Evolutionary conservation across 2,888 invertebrate species (phyloP), one percentile per base, ranked within the genome.

Genomic region (Drosophila mulleri): DNA sequence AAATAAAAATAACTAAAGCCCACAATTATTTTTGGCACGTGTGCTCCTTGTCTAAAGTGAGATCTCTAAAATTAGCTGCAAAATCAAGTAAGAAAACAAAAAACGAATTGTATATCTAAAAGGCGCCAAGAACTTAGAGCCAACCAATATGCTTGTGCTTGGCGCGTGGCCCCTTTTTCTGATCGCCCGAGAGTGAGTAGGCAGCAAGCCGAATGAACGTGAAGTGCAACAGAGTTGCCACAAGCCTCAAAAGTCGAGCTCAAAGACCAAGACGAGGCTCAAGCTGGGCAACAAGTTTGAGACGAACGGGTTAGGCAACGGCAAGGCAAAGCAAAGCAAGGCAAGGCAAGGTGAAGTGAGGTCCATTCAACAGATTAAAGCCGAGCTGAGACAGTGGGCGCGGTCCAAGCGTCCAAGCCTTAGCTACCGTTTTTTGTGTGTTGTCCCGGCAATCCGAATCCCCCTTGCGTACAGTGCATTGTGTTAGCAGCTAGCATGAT

Each of bases 161-260:
- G 20, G 39, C 56, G 12, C 37, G 20, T 39, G 16, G 41, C 5
- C 8, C 45, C 52, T 58, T 32, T 64, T 58, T 67, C 58, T 50
- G 54, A 45, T 58, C 63, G 35, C 45, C 16, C 37, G 18, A 14
- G 65, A 60, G 57, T 63, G 65, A 60, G 67, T 63, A 67, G 78
- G 53, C 64, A 57, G 63, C 45, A 26, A 39, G n/a, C n/a, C 37
- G 11, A 58, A 48, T 39, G 42, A 60, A 61, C 37, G 57, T 50
- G 39, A 65, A 50, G 41, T 59, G 57, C 78, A 68, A 78, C 80
- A 65, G 57, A 53, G 65, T 75, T 68, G 76, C 62, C 29, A 35
- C 16, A 32, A 26, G 42, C 29, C 47, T 2, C 5, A 29, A 63
- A 59, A 41, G 26, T 18, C 32, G 45, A 69, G 44, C 41, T 42